Base-by-base conservation (phyloP, 2,888 invertebrate genomes). In the Crepidodera aurea region DNA sequence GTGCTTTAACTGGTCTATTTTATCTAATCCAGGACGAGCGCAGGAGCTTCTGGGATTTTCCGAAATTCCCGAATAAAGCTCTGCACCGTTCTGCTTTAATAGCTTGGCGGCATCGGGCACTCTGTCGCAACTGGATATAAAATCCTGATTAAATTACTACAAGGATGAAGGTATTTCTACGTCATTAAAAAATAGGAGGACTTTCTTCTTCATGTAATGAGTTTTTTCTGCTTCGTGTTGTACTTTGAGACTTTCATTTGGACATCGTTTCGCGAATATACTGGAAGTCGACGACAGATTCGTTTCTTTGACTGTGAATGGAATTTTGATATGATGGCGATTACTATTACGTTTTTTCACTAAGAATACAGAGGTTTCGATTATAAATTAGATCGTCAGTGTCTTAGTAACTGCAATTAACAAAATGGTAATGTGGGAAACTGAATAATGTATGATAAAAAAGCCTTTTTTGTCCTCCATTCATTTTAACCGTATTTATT, bases 31-130 rank as follows among this genome's bases (percentile, higher is more conserved):
- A 67, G 75, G 73, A 77, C 77, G 75, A 74, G 75, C 75, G 27
- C 15, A 69, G 71, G 73, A 77, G 77, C 78, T 78, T 72, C 71
- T 70, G 75, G 78, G 78, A 78, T 78, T 79, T 79, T 74, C 76
- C 72, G 73, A 78, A 79, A 78, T 79, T 78, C 78, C 77, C 61
- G 71, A 70, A 73, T 75, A 76, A 76, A 78, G 68, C 69, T 74
- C 69, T 64, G 71, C 69, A 67, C 67, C 50, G 67, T 69, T 69
- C 68, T 61, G 60, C 69, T 73, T 72, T 73, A 75, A 74, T 74
- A 72, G 75, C 72, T 53, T 46, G 61, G 69, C 48, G 29, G 48
- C 48, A 48, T 48, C 16, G 48, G 48, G 27, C 29, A 69, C 71
- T 73, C 74, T 74, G 73, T 71, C 73, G 73, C 69, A 69, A 72